Percentiles rank a stretch among this genome's conserved stretches.
Evolutionary conservation across 2,113 vertebrate species (phyloP).

Genomic region (Trematomus loennbergii): DNA sequence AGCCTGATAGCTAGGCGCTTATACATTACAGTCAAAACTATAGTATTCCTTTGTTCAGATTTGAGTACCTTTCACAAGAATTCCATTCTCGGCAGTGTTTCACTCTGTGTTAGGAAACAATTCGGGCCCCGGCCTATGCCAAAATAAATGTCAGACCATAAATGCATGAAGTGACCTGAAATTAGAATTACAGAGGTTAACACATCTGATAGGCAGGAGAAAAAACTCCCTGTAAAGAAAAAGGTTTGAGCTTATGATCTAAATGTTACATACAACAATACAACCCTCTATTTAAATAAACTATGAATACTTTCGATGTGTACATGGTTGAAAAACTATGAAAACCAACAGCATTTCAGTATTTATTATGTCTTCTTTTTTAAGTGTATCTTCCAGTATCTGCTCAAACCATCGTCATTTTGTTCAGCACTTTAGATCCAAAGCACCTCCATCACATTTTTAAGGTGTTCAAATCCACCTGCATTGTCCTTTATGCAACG

Average conservation of each 20-base stretch:
- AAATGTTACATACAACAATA: no score
- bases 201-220: not conserved
- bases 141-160: not conserved
- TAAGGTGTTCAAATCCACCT: constrained; percentile 10
- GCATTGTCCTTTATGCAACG: constrained; percentile 10
- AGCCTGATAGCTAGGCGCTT: no score
- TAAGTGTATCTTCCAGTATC: not conserved
- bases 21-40: no score
- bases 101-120: not conserved
- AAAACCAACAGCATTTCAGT: not conserved
- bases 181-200: not conserved
- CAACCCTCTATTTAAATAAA: not conserved
- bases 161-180: not conserved
- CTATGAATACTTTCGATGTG: not conserved
- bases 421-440: not conserved
- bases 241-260: no score
- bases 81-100: constrained; percentile 7
- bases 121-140: not conserved
- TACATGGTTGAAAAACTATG: not conserved
- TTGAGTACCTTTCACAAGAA: not conserved
- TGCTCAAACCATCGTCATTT: constrained; percentile 4
- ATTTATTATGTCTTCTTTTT: not conserved
- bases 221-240: no score
- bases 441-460: constrained; percentile 2
- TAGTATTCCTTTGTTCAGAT: no score